These are phyloP conservation scores for Lepus townsendii DNA, from an alignment of 2,797 vertebrate genomes.

Conservation along the genomic window DNA sequence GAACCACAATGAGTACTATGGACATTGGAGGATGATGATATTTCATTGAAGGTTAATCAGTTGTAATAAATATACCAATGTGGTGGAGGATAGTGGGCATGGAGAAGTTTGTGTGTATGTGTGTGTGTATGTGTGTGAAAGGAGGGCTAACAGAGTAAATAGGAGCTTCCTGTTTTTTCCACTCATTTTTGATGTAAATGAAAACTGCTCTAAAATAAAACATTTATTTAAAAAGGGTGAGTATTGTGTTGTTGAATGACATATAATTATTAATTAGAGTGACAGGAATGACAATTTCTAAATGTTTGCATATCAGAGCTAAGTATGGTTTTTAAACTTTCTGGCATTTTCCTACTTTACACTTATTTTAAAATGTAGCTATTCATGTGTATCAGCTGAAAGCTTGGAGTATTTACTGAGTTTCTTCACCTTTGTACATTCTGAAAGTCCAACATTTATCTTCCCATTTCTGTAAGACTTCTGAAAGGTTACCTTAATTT, in stretches of 20 bases:
- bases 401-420: not conserved
- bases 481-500: slow-evolving; percentile 33
- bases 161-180: not conserved
- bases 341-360: not conserved
- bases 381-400: not conserved
- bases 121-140: not conserved
- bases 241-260: not conserved
- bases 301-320: not conserved
- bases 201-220: not conserved
- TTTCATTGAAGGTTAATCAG: not conserved
- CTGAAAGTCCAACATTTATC: not conserved
- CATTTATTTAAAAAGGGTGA: too few relatives aligned
- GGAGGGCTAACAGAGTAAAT: not conserved
- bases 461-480: slow-evolving; percentile 21
- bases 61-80: not conserved
- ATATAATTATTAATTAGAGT: slow-evolving; percentile 35
- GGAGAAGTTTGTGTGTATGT: not conserved
- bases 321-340: not conserved
- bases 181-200: not conserved
- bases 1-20: too few relatives aligned
- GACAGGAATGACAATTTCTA: not conserved
- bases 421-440: not conserved
- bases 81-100: not conserved
- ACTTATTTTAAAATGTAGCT: not conserved
- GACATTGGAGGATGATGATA: not conserved